These are phyloP conservation scores for Aphaenogaster rudis DNA, from an alignment of 1,140 invertebrate species.

Conservation along the genomic window DNA sequence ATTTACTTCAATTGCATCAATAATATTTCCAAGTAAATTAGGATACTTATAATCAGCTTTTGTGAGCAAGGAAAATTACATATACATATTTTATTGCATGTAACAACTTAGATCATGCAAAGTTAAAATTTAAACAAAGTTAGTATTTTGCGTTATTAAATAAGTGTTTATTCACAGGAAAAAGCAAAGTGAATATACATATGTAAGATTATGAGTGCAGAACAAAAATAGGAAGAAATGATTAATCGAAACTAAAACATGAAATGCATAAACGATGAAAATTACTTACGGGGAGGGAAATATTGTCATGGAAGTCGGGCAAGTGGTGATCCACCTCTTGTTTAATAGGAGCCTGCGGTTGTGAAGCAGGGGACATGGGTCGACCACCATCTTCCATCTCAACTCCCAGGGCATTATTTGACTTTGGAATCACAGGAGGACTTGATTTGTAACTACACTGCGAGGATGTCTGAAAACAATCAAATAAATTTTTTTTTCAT, in stretches of 20 bases:
- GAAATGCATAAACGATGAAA: conserved; percentile 31
- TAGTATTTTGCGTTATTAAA: conserved; percentile 4
- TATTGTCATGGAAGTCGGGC: conserved; percentile 86
- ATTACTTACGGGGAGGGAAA: conserved; percentile 85
- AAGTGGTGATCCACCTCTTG: conserved; percentile 88
- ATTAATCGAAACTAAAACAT: not conserved
- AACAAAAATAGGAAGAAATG: not conserved
- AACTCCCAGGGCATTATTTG: conserved; percentile 89
- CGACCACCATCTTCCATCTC: conserved; percentile 88
- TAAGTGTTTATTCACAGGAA: not conserved
- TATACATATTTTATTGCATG: not conserved
- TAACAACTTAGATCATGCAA: conserved; percentile 20
- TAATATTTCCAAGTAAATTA: not conserved
- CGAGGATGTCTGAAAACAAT: conserved; percentile 87
- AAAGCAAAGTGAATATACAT: not conserved
- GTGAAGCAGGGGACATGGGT: conserved; percentile 87
- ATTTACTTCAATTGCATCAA: conserved; percentile 20
- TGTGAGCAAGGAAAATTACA: not conserved
- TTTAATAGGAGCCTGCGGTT: conserved; percentile 89
- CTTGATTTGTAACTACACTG: conserved; percentile 89
- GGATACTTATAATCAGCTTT: conserved; percentile 12
- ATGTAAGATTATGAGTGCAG: not conserved
- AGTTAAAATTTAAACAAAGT: conserved; percentile 23
- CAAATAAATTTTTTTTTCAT: conserved; percentile 37
- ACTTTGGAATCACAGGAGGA: conserved; percentile 89